Percentiles rank a stretch among this genome's conserved stretches.
phyloP scores from a whole-genome alignment of 2,797 vertebrate genomes.

The Rhynchonycteris naso region DNA sequence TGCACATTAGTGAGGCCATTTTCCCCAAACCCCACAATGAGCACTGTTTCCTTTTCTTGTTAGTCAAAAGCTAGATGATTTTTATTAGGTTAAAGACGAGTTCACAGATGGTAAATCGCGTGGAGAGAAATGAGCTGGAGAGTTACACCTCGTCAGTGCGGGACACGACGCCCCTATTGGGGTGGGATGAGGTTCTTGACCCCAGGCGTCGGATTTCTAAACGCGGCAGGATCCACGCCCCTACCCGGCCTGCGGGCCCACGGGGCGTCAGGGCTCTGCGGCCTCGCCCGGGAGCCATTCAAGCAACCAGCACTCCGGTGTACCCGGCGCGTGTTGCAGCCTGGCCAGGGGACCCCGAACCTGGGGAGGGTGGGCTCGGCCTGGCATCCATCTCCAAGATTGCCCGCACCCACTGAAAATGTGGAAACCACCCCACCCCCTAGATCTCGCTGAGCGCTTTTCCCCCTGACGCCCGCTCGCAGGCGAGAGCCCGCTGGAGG shows the following conservation, averaged over 20 bases:
- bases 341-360: fast-evolving
- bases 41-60: slow-evolving; percentile 96
- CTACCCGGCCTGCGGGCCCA: neutral
- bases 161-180: slow-evolving; percentile 38
- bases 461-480: slow-evolving; percentile 92
- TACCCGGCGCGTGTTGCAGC: neutral
- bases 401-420: neutral
- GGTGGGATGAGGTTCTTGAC: neutral
- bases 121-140: slow-evolving; percentile 92
- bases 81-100: slow-evolving; percentile 94
- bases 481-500: slow-evolving; percentile 88
- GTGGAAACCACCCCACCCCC: neutral
- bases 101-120: slow-evolving; percentile 93
- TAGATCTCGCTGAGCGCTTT: slow-evolving; percentile 90
- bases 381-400: neutral
- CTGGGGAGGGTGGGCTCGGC: fast-evolving
- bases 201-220: fast-evolving
- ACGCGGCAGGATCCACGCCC: fast-evolving
- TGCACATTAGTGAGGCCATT: slow-evolving; percentile 97
- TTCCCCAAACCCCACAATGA: slow-evolving; percentile 95
- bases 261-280: neutral
- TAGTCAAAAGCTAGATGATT: slow-evolving; percentile 91
- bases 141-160: slow-evolving; percentile 75
- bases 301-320: neutral
- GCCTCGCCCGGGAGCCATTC: too few relatives aligned